Percentiles rank a stretch among this genome's conserved stretches.
phyloP scores from a whole-genome alignment of 2,797 vertebrate genomes.

The Glyptemys insculpta region DNA sequence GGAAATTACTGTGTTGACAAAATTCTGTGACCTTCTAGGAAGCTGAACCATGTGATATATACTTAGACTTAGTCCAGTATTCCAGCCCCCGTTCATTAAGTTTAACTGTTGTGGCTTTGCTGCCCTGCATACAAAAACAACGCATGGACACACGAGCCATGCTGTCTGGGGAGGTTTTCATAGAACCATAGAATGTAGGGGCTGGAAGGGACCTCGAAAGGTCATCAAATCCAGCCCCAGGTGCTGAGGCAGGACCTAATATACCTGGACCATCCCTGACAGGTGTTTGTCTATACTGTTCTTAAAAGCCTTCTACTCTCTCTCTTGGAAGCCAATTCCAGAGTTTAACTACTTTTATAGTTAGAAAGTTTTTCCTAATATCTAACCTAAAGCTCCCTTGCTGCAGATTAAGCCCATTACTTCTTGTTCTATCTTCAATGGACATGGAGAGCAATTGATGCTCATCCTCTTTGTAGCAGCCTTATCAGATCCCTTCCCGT shows the following conservation, averaged over 20 bases:
- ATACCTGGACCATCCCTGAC: neutral
- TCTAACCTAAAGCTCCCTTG: too few relatives aligned
- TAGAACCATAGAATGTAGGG: neutral
- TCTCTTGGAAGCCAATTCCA: too few relatives aligned
- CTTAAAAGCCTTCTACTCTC: neutral
- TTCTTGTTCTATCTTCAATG: too few relatives aligned
- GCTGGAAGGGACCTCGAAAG: neutral
- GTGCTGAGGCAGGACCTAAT: neutral
- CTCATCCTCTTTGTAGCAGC: too few relatives aligned
- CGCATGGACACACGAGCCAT: neutral
- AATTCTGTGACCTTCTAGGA: neutral
- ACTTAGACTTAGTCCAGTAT: neutral
- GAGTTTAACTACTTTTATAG: too few relatives aligned
- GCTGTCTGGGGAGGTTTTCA: neutral
- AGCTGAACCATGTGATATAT: neutral
- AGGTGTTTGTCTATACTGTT: neutral
- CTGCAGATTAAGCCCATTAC: too few relatives aligned
- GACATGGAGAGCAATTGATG: too few relatives aligned
- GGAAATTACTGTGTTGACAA: neutral
- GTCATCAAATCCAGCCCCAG: neutral
- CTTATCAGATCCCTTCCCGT: too few relatives aligned
- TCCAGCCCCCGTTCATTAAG: neutral
- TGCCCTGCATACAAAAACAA: neutral
- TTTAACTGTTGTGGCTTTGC: neutral
- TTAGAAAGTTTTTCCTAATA: too few relatives aligned